Base-by-base conservation (phyloP, 1,140 invertebrate genomes). In the Drosophila pectinifera region DNA sequence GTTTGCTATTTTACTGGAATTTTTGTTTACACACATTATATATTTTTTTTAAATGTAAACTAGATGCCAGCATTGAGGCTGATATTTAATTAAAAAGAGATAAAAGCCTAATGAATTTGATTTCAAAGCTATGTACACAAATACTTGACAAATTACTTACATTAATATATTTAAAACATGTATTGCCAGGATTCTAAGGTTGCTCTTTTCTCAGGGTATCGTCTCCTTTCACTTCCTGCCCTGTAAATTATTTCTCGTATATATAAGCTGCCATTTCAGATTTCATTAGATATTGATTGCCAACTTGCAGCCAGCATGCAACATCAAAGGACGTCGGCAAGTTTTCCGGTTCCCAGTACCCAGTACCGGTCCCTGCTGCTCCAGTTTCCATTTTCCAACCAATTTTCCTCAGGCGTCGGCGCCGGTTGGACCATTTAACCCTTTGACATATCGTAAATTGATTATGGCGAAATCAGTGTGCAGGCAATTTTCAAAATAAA, bases 221-320 rank as follows among this genome's bases (percentile, higher is more conserved):
- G 5, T 10, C 26, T 16, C 3, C 18, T 1, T 34, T 13, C 1
- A 14, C 36, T 53, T 49, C n/a, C 31, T 38, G 22, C 3, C 11
- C 8, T 3, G 24, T 56, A 20, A 14, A 43, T 64, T n/a, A 36
- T 43, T 58, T 24, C 36, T 45, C n/a, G 13, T 36, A 13, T 45
- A 26, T 45, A 13, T 13, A 3, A 11, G 20, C 11, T 34, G 62
- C 3, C 10, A 39, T 20, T 62, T 48, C 10, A 68, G 54, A 74
- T 68, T 79, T 55, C 76, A 74, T 79, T 74, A 80, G 61, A 74
- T 79, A 79, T 80, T 79, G 53, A 79, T 69, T 79, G 57, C 4
- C 58, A 45, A 55, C 59, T 73, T 64, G 65, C 58, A 70, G 49
- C 53, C 48, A 20, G 36, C 42, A 10, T 20, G 18, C 18, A 41